Evolutionary conservation across 2,797 vertebrate genomes (phyloP).

Genomic region (Ptychadena robeensis): DNA sequence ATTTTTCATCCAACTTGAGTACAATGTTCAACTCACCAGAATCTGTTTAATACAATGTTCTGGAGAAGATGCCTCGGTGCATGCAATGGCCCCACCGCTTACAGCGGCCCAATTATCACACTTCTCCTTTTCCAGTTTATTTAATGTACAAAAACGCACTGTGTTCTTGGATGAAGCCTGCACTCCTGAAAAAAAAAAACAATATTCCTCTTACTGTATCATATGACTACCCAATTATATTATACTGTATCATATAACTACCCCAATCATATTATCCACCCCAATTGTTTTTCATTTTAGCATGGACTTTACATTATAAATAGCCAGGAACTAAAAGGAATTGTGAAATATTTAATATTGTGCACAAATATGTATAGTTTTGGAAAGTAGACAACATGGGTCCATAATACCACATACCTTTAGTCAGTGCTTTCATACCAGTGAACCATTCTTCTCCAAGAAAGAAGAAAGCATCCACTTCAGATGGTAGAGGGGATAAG

Average conservation of each 20-base stretch:
- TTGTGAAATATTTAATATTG: no score
- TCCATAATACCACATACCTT: conserved; percentile 71
- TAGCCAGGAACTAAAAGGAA: no score
- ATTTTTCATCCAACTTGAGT: no score
- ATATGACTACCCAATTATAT: neutral
- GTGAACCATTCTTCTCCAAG: conserved; percentile 78
- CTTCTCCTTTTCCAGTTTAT: conserved; percentile 78
- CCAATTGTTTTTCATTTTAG: no score
- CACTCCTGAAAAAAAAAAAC: neutral
- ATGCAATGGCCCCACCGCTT: conserved; percentile 72
- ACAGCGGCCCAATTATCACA: conserved; percentile 83
- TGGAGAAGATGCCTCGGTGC: conserved; percentile 68
- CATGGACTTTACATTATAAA: no score
- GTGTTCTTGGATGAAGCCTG: neutral
- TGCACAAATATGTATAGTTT: neutral
- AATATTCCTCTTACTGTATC: neutral
- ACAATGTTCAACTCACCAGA: conserved; percentile 74
- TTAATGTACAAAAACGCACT: conserved; percentile 84
- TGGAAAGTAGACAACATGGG: neutral
- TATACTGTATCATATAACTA: no score
- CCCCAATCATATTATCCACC: no score
- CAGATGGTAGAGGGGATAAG: conserved; percentile 74
- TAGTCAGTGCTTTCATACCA: conserved; percentile 73
- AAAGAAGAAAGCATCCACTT: conserved; percentile 81
- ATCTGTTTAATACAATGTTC: conserved; percentile 86